Base-by-base conservation (phyloP, 1,140 invertebrate genomes). In the Plodia interpunctella region DNA sequence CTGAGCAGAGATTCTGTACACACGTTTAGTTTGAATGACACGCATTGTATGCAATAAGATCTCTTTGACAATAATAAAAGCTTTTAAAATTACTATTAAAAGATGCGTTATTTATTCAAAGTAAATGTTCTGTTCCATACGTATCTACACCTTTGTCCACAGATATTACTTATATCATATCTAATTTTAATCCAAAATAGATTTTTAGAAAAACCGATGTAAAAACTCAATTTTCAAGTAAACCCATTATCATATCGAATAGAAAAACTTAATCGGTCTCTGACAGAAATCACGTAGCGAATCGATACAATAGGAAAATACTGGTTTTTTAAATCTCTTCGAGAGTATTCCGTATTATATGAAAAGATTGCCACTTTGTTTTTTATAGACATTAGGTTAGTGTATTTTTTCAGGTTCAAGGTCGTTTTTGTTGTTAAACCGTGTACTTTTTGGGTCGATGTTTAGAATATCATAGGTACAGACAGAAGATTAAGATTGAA, bases 331-430 rank as follows among this genome's bases (percentile, higher is more conserved):
- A 54, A 49, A 51, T 21, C 6, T 25, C 55, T 51, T 64, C 62
- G 55, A 69, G 64, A 71, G 64, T 74, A 76, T 71, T 77, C 71
- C 61, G 60, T 54, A 60, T 60, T 68, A 71, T 64, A 67, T 74
- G 68, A 74, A 75, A 73, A 72, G 63, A 74, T 76, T 53, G 20
- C 21, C 15, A 53, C 11, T 25, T 9, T 4, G 20, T 53, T 53
- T 53, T 53, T 53, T n/a, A n/a, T n/a, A 6, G 19, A 25, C 51
- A 51, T 51, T 20, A 53, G n/a, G n/a, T 13, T n/a, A 25, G 19
- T 52, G 17, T 20, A 25, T 25, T 53, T 53, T 53, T 53, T 21
- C 51, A 53, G n/a, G 51, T 53, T 53, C 51, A 53, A 25, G 51
- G 51, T 25, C 21, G n/a, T 10, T 0, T 44, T 44, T 44, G 38